Evolutionary conservation across 2,888 invertebrate genomes (phyloP).

Genomic region (Trachelus stipa): DNA sequence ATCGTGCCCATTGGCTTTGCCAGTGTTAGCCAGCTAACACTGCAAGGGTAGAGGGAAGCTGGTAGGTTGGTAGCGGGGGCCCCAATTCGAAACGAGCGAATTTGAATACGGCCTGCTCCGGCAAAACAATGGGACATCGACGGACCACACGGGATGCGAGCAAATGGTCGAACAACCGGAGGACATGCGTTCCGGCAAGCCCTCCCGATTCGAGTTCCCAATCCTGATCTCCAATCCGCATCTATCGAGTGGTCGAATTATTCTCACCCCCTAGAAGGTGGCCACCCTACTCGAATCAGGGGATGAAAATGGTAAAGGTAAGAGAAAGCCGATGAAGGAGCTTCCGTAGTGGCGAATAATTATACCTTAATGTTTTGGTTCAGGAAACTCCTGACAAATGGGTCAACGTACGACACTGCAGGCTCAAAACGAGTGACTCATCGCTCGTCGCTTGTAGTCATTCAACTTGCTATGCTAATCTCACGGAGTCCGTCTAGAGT

Average conservation of each 20-base stretch:
- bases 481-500: conserved; percentile 21
- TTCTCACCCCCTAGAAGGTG: not conserved
- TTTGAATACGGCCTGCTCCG: conserved; percentile 58
- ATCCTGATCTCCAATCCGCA: not conserved
- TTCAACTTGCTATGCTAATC: conserved; percentile 35
- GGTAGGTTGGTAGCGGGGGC: conserved; percentile 30
- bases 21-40: conserved; percentile 38
- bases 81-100: conserved; percentile 63
- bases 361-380: not conserved
- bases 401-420: conserved; percentile 35
- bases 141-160: conserved; percentile 67
- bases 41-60: not conserved
- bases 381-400: conserved; percentile 32
- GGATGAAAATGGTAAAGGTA: not conserved
- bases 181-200: conserved; percentile 64
- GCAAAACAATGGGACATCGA: conserved; percentile 65
- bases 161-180: conserved; percentile 66
- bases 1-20: conserved; percentile 18
- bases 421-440: conserved; percentile 33
- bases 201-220: conserved; percentile 25
- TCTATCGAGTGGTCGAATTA: not conserved
- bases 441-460: conserved; percentile 11
- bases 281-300: not conserved
- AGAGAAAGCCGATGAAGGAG: not conserved
- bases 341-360: not conserved